Evolutionary conservation across 2,113 vertebrate species (phyloP), one percentile per base, ranked within the genome.

Genomic region (Hucho hucho): DNA sequence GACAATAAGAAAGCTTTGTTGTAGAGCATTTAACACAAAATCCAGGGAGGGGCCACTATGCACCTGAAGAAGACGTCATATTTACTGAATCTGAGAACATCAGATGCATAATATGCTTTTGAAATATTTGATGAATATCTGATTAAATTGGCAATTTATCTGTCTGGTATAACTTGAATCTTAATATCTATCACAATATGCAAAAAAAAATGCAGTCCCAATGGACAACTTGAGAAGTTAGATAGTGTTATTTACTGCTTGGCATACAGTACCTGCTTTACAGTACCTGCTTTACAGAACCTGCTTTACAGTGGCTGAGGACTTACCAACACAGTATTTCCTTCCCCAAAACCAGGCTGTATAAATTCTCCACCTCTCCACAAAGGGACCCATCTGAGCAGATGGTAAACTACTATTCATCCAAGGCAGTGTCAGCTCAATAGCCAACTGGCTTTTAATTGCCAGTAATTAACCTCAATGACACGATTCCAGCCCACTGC

Each of bases 401-500:
- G 69, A 56, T 24, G 9, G 64, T 56, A 26, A 46, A 64, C 28
- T 28, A 6, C 32, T 14, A 65, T 82, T 72, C 53, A 76, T 81
- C 70, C 29, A 63, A 49, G 73, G 32, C 25, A 47, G 25, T 74
- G 73, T 75, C 73, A 78, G 76, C 43, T 61, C 58, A 77, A 72
- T 25, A 84, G 75, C 88, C 88, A 87, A 92, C 89, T 88, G 79
- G 79, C 86, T 94, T 93, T 92, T 94, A 94, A 96, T 95, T 93
- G 87, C 87, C 91, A 73, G 85, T 88, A 94, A 95, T 96, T 95
- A 96, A 92, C 94, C 86, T 92, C 90, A 90, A 89, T 91, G 91
- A 90, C 90, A 91, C 87, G 81, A 91, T 87, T 90, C 86, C 72
- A 81, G 80, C 82, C 79, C 72, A 37, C 72, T 74, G 79, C 74